phyloP scores from a whole-genome alignment of 2,113 vertebrate species.

The Antigone vipio region DNA sequence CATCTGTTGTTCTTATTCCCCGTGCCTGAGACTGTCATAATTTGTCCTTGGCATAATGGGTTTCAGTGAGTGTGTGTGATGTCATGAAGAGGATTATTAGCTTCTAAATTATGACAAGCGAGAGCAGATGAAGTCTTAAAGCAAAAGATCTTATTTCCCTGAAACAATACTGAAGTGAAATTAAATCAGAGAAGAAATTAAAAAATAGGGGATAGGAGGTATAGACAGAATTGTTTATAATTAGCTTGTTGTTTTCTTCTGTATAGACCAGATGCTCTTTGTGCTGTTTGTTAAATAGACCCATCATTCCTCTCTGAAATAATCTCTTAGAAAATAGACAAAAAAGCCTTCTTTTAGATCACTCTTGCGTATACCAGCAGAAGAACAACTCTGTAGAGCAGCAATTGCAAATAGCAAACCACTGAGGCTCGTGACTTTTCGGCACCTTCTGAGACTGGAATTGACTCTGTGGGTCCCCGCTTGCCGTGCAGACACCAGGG shows the following conservation, averaged over 20 bases:
- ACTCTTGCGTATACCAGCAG: neutral
- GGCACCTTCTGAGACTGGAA: neutral
- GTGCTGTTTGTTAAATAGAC: neutral
- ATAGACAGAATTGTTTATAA: neutral
- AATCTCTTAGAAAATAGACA: neutral
- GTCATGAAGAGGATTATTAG: constrained; percentile 20
- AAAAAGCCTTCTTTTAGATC: neutral
- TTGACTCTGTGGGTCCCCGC: neutral
- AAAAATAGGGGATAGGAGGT: neutral
- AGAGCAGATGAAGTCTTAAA: constrained; percentile 26
- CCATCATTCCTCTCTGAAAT: neutral
- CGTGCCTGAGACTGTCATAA: neutral
- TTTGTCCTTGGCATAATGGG: constrained; percentile 30
- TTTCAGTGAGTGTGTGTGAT: neutral
- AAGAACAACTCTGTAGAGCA: neutral
- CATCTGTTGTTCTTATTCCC: constrained; percentile 14
- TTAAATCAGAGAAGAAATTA: neutral
- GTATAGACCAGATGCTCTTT: neutral
- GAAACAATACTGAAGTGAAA: neutral
- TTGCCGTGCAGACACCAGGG: neutral
- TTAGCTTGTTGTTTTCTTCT: neutral
- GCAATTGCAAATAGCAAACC: neutral
- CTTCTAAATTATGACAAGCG: neutral
- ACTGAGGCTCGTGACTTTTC: neutral
- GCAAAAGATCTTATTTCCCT: neutral